phyloP scores from a whole-genome alignment of 2,888 invertebrate genomes.

The Xylota segnis region DNA sequence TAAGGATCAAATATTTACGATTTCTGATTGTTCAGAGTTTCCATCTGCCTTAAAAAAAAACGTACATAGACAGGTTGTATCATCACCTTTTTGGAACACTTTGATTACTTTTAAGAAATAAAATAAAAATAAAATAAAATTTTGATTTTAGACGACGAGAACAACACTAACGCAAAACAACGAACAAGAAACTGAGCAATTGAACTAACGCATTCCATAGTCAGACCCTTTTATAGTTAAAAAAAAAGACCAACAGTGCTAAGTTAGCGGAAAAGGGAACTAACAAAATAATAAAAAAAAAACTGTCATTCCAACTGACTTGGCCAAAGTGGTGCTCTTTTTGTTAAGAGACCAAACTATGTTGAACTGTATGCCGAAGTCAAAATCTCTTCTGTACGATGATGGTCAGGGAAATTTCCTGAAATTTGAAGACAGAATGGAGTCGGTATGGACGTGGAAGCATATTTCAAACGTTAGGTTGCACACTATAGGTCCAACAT shows the following conservation, averaged over 20 bases:
- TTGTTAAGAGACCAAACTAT: not conserved
- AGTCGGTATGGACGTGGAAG: not conserved
- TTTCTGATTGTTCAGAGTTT: not conserved
- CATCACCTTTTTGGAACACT: not conserved
- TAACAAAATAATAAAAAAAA: slow-evolving; percentile 1
- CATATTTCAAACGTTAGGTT: not conserved
- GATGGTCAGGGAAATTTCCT: not conserved
- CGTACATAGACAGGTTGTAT: not conserved
- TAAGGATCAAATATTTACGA: no score
- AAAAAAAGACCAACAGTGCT: not conserved
- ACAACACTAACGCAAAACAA: not conserved
- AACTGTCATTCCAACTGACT: not conserved
- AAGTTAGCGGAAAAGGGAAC: not conserved
- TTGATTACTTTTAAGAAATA: not conserved
- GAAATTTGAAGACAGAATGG: no score
- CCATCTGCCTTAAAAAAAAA: not conserved
- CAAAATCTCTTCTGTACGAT: not conserved
- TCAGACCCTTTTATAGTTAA: not conserved
- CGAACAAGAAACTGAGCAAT: not conserved
- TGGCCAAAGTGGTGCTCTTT: not conserved
- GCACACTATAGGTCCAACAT: no score
- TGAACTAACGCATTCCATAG: not conserved
- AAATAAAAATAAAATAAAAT: not conserved
- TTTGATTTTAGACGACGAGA: not conserved
- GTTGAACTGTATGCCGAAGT: not conserved